A percentile compares a stretch with the other conserved stretches of the same genome.
Evolutionary conservation across 2,113 vertebrate genomes (phyloP).

Genomic region (Microtus montanus): DNA sequence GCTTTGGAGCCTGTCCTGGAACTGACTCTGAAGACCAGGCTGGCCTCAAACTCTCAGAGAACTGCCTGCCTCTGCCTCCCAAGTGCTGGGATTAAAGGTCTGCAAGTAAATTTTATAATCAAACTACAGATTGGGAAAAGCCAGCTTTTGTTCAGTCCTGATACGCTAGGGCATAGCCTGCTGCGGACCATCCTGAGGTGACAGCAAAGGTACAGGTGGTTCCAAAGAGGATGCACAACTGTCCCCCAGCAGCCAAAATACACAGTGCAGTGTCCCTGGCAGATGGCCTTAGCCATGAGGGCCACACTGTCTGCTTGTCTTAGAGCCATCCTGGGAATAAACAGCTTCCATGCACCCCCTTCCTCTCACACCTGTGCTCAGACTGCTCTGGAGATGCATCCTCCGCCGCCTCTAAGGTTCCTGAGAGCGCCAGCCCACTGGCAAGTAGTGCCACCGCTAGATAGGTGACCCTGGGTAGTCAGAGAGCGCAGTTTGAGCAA

Average conservation of each 20-base stretch:
- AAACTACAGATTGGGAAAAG: not conserved
- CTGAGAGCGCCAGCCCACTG: not conserved
- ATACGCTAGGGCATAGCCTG: fast-evolving
- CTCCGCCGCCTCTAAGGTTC: not conserved
- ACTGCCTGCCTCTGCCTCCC: no score
- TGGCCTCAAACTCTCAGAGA: no score
- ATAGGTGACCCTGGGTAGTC: not conserved
- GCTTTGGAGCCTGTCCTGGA: no score
- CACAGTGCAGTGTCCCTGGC: fast-evolving
- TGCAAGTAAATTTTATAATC: not conserved
- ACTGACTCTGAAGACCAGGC: no score
- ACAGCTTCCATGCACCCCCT: not conserved
- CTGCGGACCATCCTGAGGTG: not conserved
- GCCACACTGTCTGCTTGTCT: fast-evolving
- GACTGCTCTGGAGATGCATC: not conserved
- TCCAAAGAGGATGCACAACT: no score
- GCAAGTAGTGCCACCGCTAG: not conserved
- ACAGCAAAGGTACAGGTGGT: not conserved
- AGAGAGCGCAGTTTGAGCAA: not conserved
- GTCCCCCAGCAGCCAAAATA: not conserved
- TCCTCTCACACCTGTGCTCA: not conserved
- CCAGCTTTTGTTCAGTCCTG: not conserved
- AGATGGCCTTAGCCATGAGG: no score
- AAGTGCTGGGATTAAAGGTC: no score
- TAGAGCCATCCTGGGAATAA: not conserved